Percentiles rank a stretch among this genome's conserved stretches.
Evolutionary conservation across 2,797 vertebrate genomes (phyloP).

Genomic region (Amniataba percoides): DNA sequence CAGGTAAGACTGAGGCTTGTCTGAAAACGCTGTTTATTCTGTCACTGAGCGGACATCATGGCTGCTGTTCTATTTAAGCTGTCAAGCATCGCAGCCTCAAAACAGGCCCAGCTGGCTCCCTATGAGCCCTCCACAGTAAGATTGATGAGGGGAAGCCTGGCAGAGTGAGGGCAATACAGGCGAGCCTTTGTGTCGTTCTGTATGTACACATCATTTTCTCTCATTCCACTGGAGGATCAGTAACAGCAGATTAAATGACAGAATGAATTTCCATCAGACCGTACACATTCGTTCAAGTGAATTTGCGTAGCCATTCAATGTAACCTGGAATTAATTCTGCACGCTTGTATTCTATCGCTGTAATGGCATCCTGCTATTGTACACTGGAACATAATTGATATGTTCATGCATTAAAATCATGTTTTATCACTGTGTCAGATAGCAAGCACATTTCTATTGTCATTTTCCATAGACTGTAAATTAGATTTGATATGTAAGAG

Average conservation of each 20-base stretch:
- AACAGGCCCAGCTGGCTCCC: slow-evolving; percentile 74
- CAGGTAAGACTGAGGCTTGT: slow-evolving; percentile 66
- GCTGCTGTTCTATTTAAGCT: slow-evolving; percentile 77
- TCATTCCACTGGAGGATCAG: slow-evolving; percentile 72
- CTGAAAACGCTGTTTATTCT: slow-evolving; percentile 64
- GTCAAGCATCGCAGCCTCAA: slow-evolving; percentile 70
- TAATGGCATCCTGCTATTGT: slow-evolving; percentile 50
- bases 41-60: slow-evolving; percentile 68
- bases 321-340: slow-evolving; percentile 75
- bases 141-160: slow-evolving; percentile 76
- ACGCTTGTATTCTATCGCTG: slow-evolving; percentile 58
- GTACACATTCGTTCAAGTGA: slow-evolving; percentile 56
- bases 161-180: slow-evolving; percentile 59
- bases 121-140: slow-evolving; percentile 59
- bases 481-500: slow-evolving; percentile 19
- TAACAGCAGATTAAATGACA: slow-evolving; percentile 81
- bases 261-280: slow-evolving; percentile 75
- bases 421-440: slow-evolving; percentile 52
- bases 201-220: slow-evolving; percentile 75
- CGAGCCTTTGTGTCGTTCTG: slow-evolving; percentile 63
- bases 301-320: slow-evolving; percentile 67
- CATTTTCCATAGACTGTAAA: background rate
- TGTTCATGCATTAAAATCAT: slow-evolving; percentile 58
- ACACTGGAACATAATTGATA: slow-evolving; percentile 66
- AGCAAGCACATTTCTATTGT: slow-evolving; percentile 18